Evolutionary conservation across 2,113 vertebrate species (phyloP).

Genomic region (Engraulis encrasicolus): DNA sequence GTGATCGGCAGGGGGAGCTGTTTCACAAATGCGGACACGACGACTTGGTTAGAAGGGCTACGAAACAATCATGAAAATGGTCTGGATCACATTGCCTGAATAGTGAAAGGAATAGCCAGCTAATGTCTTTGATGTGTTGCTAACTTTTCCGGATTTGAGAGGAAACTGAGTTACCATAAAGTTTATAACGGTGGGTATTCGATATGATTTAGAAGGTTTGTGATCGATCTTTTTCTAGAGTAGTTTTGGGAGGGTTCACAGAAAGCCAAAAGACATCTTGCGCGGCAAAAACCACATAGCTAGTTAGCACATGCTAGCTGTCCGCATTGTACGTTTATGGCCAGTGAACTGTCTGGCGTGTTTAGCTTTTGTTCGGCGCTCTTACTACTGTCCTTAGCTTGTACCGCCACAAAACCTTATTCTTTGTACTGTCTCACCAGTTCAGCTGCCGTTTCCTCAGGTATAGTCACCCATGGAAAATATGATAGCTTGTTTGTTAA

Average conservation of each 20-base stretch:
- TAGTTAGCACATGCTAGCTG: constrained; percentile 17
- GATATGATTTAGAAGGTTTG: background rate
- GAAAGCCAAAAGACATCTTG: constrained; percentile 11
- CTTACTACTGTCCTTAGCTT: background rate
- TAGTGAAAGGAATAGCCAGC: background rate
- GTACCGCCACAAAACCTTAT: background rate
- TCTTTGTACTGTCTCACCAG: background rate
- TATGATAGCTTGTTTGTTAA: background rate
- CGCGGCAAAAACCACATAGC: constrained; percentile 9
- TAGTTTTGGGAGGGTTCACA: background rate
- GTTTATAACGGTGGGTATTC: background rate
- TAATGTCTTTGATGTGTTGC: background rate
- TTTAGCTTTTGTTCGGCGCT: background rate
- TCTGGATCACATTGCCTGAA: constrained; percentile 35
- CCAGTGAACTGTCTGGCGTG: background rate
- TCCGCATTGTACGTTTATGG: constrained; percentile 19
- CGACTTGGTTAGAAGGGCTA: background rate
- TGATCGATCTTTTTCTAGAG: background rate
- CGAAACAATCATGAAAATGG: constrained; percentile 13
- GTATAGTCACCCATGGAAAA: background rate
- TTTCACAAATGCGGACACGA: constrained; percentile 18
- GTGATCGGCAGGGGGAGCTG: constrained; percentile 41
- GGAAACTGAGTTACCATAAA: background rate
- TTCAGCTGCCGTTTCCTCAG: background rate
- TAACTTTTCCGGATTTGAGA: background rate